phyloP scores from a whole-genome alignment of 2,888 invertebrate genomes.

The Incurvaria masculella region DNA sequence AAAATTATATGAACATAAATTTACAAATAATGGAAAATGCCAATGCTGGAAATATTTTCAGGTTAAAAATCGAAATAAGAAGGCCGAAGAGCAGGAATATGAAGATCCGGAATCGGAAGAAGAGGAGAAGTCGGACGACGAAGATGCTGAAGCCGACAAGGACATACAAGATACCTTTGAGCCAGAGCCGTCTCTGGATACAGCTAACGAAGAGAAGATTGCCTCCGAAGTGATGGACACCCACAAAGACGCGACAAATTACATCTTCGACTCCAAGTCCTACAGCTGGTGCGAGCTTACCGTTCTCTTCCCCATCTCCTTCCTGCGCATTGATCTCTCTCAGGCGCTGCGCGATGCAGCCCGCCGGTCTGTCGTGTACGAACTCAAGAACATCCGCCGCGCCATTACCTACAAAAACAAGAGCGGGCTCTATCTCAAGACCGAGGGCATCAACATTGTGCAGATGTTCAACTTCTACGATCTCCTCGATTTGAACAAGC shows the following conservation, averaged over 20 bases:
- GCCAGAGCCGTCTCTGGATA: slow-evolving; percentile 20
- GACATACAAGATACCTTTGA: too few relatives aligned
- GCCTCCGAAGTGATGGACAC: slow-evolving; percentile 39
- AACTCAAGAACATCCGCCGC: slow-evolving; percentile 75
- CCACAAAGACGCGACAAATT: slow-evolving; percentile 54
- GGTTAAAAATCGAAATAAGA: slow-evolving; percentile 53
- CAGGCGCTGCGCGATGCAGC: slow-evolving; percentile 71
- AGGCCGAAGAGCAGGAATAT: slow-evolving; percentile 62
- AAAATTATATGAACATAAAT: too few relatives aligned
- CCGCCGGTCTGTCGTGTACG: slow-evolving; percentile 69
- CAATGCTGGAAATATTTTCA: too few relatives aligned
- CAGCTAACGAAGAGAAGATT: slow-evolving; percentile 29
- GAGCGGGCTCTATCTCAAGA: slow-evolving; percentile 71
- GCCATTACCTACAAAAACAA: slow-evolving; percentile 75
- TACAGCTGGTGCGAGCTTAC: slow-evolving; percentile 83
- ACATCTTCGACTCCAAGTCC: slow-evolving; percentile 72
- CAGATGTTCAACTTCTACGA: slow-evolving; percentile 84
- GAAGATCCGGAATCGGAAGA: slow-evolving; percentile 63
- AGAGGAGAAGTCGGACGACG: slow-evolving; percentile 50
- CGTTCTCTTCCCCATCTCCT: slow-evolving; percentile 60
- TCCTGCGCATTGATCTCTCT: slow-evolving; percentile 65
- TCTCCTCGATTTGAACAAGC: slow-evolving; percentile 72
- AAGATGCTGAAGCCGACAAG: slow-evolving; percentile 31
- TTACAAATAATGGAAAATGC: too few relatives aligned
- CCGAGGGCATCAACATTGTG: slow-evolving; percentile 92